A percentile compares a stretch with the other conserved stretches of the same genome.
phyloP scores from a whole-genome alignment of 2,797 vertebrate species.

The Arnoldichthys spilopterus region DNA sequence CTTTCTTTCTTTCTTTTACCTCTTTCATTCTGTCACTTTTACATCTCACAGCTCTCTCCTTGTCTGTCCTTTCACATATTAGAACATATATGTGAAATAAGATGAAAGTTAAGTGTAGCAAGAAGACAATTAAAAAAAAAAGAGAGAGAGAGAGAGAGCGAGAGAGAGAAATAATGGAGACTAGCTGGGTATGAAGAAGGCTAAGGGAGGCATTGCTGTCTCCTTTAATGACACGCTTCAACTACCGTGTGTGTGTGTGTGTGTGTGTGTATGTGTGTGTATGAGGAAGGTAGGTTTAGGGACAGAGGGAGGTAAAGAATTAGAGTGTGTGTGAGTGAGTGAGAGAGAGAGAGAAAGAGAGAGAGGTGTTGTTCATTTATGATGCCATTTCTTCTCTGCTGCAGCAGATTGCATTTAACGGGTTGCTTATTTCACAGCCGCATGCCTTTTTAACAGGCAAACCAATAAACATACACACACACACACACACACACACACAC shows the following conservation, averaged over 20 bases:
- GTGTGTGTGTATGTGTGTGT: not conserved
- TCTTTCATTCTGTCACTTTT: too few relatives aligned
- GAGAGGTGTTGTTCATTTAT: conserved; percentile 59
- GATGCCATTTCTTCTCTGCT: conserved; percentile 64
- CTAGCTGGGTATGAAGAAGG: not conserved
- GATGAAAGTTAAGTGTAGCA: too few relatives aligned
- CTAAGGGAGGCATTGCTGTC: conserved; percentile 37
- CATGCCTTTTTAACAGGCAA: conserved; percentile 60
- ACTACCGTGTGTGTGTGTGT: conserved; percentile 11
- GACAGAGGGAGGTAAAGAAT: not conserved
- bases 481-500: conserved; percentile 45
- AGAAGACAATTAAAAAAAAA: not conserved
- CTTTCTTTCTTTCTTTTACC: too few relatives aligned
- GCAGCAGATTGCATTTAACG: conserved; percentile 74
- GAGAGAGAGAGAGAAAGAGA: conserved; percentile 15
- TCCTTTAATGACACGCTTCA: conserved; percentile 40
- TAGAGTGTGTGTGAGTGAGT: not conserved
- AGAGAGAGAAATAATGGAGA: conserved; percentile 3
- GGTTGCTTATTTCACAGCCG: conserved; percentile 64
- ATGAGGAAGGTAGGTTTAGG: not conserved
- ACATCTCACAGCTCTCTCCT: too few relatives aligned
- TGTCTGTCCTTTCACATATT: too few relatives aligned
- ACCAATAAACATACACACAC: conserved; percentile 22
- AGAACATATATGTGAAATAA: too few relatives aligned
- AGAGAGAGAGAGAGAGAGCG: not conserved